Evolutionary conservation across 2,797 vertebrate genomes (phyloP).

Genomic region (Trichosurus vulpecula): DNA sequence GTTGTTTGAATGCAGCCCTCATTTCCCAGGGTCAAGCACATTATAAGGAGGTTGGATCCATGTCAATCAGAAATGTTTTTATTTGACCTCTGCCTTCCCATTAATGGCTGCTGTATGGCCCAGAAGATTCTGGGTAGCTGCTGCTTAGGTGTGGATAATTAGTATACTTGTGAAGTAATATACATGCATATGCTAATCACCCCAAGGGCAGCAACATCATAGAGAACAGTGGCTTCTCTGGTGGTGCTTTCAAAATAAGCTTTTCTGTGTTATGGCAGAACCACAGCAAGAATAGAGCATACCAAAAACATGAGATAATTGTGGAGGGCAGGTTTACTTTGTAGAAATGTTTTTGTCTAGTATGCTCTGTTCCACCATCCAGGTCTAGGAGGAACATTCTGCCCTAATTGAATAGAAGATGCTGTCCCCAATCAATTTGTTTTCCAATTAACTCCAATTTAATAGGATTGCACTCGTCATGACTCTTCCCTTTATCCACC

Average conservation of each 20-base stretch:
- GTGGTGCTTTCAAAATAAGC: not conserved
- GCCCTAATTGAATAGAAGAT: not conserved
- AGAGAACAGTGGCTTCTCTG: not conserved
- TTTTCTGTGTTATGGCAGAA: not conserved
- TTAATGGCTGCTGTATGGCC: not conserved
- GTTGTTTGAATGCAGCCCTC: not conserved
- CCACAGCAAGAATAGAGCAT: not conserved
- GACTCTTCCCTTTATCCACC: not conserved
- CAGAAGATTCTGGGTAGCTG: not conserved
- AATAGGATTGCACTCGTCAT: not conserved
- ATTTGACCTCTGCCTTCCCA: not conserved
- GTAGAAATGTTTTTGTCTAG: not conserved
- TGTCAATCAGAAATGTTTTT: not conserved
- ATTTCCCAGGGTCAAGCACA: not conserved
- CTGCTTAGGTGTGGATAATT: not conserved
- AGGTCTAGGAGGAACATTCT: constrained; percentile 40
- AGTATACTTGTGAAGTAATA: not conserved
- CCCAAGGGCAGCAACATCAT: not conserved
- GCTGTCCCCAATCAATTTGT: not conserved
- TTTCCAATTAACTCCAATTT: not conserved
- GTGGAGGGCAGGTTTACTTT: not conserved
- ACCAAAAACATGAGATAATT: not conserved
- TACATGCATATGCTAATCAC: not conserved
- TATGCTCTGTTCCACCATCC: not conserved
- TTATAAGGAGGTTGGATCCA: not conserved